Base-by-base conservation (phyloP, 2,113 vertebrate genomes). In the Climacteris rufus region DNA sequence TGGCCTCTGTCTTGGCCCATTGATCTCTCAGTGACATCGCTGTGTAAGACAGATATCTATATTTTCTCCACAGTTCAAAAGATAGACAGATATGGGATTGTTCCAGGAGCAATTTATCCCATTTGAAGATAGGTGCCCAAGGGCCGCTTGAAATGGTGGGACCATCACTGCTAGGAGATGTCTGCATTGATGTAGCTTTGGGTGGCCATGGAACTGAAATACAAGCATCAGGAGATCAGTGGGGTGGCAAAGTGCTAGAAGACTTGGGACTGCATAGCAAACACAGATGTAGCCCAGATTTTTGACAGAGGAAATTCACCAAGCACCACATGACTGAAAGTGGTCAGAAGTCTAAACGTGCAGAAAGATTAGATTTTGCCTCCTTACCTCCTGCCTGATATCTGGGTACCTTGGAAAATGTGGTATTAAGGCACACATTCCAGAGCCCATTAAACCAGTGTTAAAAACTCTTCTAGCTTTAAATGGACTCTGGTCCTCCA, bases 251-350 rank as follows among this genome's bases (percentile, higher is more conserved):
- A 76, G n/a, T 30, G 8, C 25, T 33, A 13, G 56, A 65, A 50
- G 15, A 8, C 23, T 30, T 79, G 11, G 15, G 23, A 83, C 22
- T 61, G 9, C 2, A 16, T 31, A 11, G 7, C 18, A 49, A 85
- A 61, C 0, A 0, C 6, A 83, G 31, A 72, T 1, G 1, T 27
- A 69, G 14, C 15, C 27, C 37, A 30, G 37, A 72, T 42, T 70
- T 90, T 72, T 64, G 37, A n/a, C 21, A 68, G 16, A 49, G 78
- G 8, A 91, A 74, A 17, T 31, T 92, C 42, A 76, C 40, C 39
- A 86, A 83, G 15, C 3, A 80, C 3, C 18, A 72, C 5, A 5
- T 45, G 72, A 54, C 8, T 78, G 42, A 78, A 82, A 89, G 30
- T 49, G 11, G 12, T 60, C 39, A 85, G 37, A 82, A 72, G 10